Base-by-base conservation (phyloP, 2,888 invertebrate genomes). In the Gortyna flavago region DNA sequence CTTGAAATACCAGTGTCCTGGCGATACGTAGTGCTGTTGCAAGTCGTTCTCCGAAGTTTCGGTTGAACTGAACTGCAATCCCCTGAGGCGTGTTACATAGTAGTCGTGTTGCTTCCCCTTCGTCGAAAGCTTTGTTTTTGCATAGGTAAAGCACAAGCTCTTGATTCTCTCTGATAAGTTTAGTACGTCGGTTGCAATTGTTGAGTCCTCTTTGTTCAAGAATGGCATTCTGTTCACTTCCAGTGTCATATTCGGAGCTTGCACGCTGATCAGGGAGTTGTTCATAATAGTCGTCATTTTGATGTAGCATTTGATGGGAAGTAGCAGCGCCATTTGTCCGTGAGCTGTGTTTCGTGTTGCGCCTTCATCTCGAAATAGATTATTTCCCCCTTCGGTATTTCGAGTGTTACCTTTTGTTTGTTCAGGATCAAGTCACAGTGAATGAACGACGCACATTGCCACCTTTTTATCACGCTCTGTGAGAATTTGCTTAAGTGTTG, bases 371-470 rank as follows among this genome's bases (percentile, higher is more conserved):
- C 18, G n/a, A 72, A 72, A 61, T 51, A 79, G 0, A 72, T 64
- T 18, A 79, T 75, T 13, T 76, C 65, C 13, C 72, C 72, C 3
- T 79, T 76, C n/a, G 76, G 76, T 2, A 79, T 16, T 6, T 76
- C 25, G 1, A 79, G 87, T 2, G n/a, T 59, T 8, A 72, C 54
- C 1, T 1, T 61, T n/a, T 16, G 25, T 61, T 75, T 75, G 54
- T 70, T 70, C 64, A 70, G 57, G 75, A 32, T 75, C 29, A 54
- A 68, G 21, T 68, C 51, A 51, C 51, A 35, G 35, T 6, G 68
- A 69, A 68, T 68, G 68, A 35, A 51, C 3, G 51, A 68, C 51
- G 68, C 68, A 51, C 0, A 35, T 35, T 68, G 51, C 51, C 25
- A 68, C 16, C 1, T 32, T 71, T 72, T 77, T 75, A 54, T 79